Evolutionary conservation across 2,888 invertebrate species (phyloP).

Genomic region (Ichneumon xanthorius): DNA sequence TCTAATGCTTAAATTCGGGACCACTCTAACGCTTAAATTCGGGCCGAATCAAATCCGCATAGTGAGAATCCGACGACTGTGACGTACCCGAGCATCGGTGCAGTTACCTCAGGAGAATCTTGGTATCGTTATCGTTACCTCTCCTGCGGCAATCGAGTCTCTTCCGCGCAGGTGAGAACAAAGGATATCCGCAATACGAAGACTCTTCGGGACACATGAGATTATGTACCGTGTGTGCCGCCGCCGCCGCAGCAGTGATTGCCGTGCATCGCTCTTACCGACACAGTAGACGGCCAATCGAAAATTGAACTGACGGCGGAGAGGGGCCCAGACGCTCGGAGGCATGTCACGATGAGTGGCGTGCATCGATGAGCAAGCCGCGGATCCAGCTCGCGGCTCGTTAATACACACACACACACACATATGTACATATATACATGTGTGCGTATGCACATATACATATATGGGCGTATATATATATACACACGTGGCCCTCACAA

Average conservation of each 20-base stretch:
- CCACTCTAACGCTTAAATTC: no score
- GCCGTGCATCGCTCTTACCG: constrained; percentile 40
- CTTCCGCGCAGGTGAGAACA: background rate
- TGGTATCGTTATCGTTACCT: constrained; percentile 16
- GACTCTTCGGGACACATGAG: constrained; percentile 12
- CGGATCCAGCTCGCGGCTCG: constrained; percentile 33
- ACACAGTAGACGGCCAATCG: constrained; percentile 69
- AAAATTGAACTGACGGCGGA: constrained; percentile 80
- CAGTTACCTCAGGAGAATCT: background rate
- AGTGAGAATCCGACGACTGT: no score
- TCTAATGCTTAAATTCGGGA: no score
- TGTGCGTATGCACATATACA: background rate
- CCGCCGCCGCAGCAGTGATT: constrained; percentile 27
- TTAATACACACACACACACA: background rate
- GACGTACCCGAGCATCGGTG: no score
- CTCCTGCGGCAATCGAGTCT: background rate
- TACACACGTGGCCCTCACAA: constrained; percentile 18
- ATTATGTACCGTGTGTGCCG: constrained; percentile 30
- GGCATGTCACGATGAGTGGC: constrained; percentile 76
- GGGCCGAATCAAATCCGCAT: no score
- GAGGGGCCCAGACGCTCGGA: constrained; percentile 68
- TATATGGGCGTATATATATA: background rate
- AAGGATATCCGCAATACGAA: background rate
- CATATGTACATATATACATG: background rate
- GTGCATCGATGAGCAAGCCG: constrained; percentile 82